Evolutionary conservation across 2,888 invertebrate species (phyloP).

Genomic region (Lobophora halterata): DNA sequence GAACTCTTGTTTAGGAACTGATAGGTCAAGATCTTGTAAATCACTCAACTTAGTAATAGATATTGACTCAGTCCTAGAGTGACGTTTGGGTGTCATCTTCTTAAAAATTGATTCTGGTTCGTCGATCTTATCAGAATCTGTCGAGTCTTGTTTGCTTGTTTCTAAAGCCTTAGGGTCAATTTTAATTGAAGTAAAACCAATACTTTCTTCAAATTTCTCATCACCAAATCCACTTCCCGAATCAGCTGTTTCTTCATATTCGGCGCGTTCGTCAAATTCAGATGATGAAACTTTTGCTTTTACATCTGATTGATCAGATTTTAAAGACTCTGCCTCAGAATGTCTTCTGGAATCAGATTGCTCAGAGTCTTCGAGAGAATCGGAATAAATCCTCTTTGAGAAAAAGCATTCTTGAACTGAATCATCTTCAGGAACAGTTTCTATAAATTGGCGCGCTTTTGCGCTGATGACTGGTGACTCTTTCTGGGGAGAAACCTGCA

Average conservation of each 20-base stretch:
- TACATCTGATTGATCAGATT: slow-evolving; percentile 75
- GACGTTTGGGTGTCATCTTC: slow-evolving; percentile 71
- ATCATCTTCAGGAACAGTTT: slow-evolving; percentile 78
- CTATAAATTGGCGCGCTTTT: slow-evolving; percentile 76
- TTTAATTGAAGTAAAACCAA: slow-evolving; percentile 68
- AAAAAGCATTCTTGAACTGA: slow-evolving; percentile 79
- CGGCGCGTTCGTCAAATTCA: slow-evolving; percentile 75
- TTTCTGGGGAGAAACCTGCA: slow-evolving; percentile 57
- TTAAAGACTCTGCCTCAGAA: slow-evolving; percentile 75
- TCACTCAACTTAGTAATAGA: slow-evolving; percentile 70
- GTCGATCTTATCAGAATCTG: slow-evolving; percentile 53
- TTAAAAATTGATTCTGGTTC: slow-evolving; percentile 67
- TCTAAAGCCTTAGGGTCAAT: slow-evolving; percentile 56
- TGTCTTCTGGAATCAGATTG: slow-evolving; percentile 74
- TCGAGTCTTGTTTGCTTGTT: slow-evolving; percentile 61
- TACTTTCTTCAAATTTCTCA: slow-evolving; percentile 74
- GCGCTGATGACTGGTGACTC: slow-evolving; percentile 77
- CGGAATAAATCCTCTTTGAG: slow-evolving; percentile 76
- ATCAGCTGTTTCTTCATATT: slow-evolving; percentile 72
- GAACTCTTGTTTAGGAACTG: slow-evolving; percentile 65
- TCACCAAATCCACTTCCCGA: slow-evolving; percentile 77
- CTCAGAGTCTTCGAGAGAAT: slow-evolving; percentile 76
- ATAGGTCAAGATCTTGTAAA: slow-evolving; percentile 54
- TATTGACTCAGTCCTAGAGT: slow-evolving; percentile 71
- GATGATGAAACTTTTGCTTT: slow-evolving; percentile 74